Base-by-base conservation (phyloP, 2,113 vertebrate genomes). In the Zapornia atra region DNA sequence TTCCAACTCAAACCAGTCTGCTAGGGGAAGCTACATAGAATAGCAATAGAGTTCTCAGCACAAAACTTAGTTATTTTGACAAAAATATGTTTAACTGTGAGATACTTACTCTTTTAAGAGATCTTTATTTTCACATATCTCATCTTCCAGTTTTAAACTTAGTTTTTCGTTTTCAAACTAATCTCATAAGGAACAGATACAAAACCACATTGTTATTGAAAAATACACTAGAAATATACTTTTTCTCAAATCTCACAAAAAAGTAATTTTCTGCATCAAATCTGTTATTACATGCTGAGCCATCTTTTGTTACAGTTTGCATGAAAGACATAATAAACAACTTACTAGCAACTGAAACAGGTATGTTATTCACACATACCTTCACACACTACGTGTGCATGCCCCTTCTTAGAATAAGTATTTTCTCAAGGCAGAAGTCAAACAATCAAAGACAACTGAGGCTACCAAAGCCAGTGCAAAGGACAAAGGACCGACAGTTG, bases 121-220 rank as follows among this genome's bases (percentile, higher is more conserved):
- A 96, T 99, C 98, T 96, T 99, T 98, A 97, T 99, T 99, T 98
- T 99, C 98, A 98, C 98, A 97, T 53, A 99, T 98, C 97, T 99
- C 98, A 88, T 99, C 98, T 97, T 99, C 99, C 96, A 99, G 97
- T 96, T 99, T 99, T 91, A 99, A 97, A 95, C 97, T 99, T 75
- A 99, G 98, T 94, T 98, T 99, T 98, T 99, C 99, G 97, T 99
- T 99, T 98, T 98, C 98, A 98, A 99, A 98, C 99, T 99, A 94
- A 73, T 97, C 97, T 70, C 70, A 57, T 42, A 90, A 76, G 94
- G 31, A 92, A 69, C 33, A 96, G 73, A 72, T 16, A 91, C 8
- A 94, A 95, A 63, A 92, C 5, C 59, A 78, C 59, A 90, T 9
- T 31, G 42, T 97, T 97, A 96, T 3, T 73, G 57, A 95, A 97